phyloP scores from a whole-genome alignment of 2,797 vertebrate genomes.

The Semotilus atromaculatus region DNA sequence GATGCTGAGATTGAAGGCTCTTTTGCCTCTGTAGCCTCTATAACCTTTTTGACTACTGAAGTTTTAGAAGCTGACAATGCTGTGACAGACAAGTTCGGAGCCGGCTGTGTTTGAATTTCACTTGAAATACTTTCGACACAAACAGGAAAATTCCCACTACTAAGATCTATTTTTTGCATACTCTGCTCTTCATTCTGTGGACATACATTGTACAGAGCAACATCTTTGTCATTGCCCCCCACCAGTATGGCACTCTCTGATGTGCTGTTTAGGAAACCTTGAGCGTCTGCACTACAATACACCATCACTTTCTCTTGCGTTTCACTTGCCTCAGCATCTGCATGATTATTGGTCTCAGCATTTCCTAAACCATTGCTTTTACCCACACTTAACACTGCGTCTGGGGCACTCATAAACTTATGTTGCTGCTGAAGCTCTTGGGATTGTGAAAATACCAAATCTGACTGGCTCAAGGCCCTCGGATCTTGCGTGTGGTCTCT shows the following conservation, averaged over 20 bases:
- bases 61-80: constrained; percentile 62
- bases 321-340: constrained; percentile 35
- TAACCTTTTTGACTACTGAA: constrained; percentile 43
- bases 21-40: constrained; percentile 41
- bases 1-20: constrained; percentile 58
- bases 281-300: constrained; percentile 5
- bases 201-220: constrained; percentile 1
- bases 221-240: constrained; percentile 46
- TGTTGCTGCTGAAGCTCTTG: constrained; percentile 52
- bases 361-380: constrained; percentile 56
- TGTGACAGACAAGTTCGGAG: constrained; percentile 46
- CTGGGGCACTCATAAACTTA: constrained; percentile 46
- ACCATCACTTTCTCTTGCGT: constrained; percentile 6
- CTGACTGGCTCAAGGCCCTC: constrained; percentile 58
- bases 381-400: constrained; percentile 44
- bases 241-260: constrained; percentile 55
- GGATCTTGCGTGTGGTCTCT: constrained; percentile 47
- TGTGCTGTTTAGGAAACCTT: constrained; percentile 36
- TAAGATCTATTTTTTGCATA: constrained; percentile 27
- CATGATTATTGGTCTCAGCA: constrained; percentile 24
- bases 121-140: constrained; percentile 26
- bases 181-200: constrained; percentile 8
- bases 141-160: constrained; percentile 14
- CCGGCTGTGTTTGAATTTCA: constrained; percentile 28
- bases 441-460: constrained; percentile 63